phyloP scores from a whole-genome alignment of 2,113 vertebrate species.

The Ploceus nigricollis region DNA sequence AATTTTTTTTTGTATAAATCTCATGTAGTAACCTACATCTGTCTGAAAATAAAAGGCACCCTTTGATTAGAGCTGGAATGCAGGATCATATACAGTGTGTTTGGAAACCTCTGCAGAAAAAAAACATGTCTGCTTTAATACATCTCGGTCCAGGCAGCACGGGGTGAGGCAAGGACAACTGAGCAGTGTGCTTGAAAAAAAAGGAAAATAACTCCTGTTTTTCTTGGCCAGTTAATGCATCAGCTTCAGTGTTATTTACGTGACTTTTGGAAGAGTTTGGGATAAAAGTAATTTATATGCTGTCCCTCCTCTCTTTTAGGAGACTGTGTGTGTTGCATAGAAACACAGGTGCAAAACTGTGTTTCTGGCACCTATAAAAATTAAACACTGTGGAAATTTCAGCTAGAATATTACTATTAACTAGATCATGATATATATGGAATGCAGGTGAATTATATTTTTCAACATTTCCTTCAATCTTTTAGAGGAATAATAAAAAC shows the following conservation, averaged over 20 bases:
- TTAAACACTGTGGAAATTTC: neutral
- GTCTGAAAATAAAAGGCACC: neutral
- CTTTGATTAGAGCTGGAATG: slow-evolving; percentile 26
- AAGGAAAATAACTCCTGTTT: neutral
- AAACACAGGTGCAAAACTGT: neutral
- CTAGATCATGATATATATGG: neutral
- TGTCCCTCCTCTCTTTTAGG: neutral
- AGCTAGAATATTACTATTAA: neutral
- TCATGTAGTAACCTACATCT: slow-evolving; percentile 5
- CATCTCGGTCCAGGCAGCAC: neutral
- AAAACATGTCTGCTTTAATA: neutral
- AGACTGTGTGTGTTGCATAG: too few relatives aligned
- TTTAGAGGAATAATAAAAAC: neutral
- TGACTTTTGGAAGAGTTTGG: neutral
- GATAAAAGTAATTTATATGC: neutral
- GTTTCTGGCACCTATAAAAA: neutral
- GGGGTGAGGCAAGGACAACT: slow-evolving; percentile 25
- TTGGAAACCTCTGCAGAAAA: slow-evolving; percentile 2
- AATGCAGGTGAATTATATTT: neutral
- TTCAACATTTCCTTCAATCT: neutral
- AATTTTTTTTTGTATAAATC: neutral
- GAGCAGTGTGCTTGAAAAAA: neutral
- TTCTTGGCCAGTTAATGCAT: slow-evolving; percentile 1
- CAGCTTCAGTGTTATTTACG: neutral
- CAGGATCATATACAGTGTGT: neutral